A percentile compares a stretch with the other conserved stretches of the same genome.
Conservation (phyloP, 2,797 vertebrate species). For the Kryptopterus vitreolus region DNA sequence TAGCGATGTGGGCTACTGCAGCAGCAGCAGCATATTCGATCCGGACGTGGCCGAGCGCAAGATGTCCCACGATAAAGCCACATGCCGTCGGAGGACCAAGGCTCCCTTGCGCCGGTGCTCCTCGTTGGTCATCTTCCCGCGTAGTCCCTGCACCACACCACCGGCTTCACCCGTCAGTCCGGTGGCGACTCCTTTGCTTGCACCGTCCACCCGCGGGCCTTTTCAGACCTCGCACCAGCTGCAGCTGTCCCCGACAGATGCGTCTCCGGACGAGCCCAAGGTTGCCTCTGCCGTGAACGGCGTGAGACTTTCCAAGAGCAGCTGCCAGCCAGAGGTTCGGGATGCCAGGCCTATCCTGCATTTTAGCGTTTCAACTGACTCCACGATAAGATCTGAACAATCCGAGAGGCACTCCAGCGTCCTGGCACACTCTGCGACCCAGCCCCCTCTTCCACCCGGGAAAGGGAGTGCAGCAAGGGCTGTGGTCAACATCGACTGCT, state of each 20-base stretch:
- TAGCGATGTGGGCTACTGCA: conserved; percentile 76
- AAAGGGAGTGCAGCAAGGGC: conserved; percentile 63
- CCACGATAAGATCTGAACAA: conserved; percentile 63
- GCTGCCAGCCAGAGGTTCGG: conserved; percentile 71
- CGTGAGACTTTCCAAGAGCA: conserved; percentile 77
- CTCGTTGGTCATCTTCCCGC: conserved; percentile 91
- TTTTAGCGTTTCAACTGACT: conserved; percentile 69
- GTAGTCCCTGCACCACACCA: conserved; percentile 86
- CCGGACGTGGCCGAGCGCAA: conserved; percentile 74
- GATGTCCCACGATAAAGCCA: conserved; percentile 64
- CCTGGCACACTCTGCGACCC: conserved; percentile 79
- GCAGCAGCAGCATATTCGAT: conserved; percentile 81
- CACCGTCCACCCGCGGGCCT: conserved; percentile 57
- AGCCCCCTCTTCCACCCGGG: conserved; percentile 65
- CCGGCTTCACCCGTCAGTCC: conserved; percentile 83
- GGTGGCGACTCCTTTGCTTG: conserved; percentile 67
- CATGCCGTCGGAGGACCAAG: conserved; percentile 70
- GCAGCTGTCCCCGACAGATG: conserved; percentile 73
- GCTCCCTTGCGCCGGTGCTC: conserved; percentile 88
- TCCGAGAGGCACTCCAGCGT: conserved; percentile 76
- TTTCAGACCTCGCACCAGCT: conserved; percentile 79
- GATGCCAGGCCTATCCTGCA: conserved; percentile 79
- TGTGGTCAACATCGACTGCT: conserved; percentile 60
- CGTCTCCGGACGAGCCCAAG: conserved; percentile 65
- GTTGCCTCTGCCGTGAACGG: conserved; percentile 79